A percentile compares a stretch with the other conserved stretches of the same genome.
These are phyloP conservation scores for Ivindomyrus marchei DNA, from an alignment of 2,113 vertebrate species.

Conservation along the genomic window DNA sequence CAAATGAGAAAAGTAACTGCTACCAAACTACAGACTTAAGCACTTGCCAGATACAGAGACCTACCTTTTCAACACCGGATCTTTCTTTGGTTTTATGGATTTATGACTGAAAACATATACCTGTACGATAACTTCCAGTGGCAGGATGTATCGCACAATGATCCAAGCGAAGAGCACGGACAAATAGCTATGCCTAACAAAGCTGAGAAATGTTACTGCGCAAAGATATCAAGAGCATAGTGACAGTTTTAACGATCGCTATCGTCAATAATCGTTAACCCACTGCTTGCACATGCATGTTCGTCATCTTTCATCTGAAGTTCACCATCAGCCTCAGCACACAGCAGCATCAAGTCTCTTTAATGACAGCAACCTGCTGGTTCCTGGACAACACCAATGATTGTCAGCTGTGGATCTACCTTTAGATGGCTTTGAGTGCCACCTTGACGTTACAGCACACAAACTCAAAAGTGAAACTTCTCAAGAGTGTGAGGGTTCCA, in stretches of 20 bases:
- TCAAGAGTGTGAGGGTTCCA: slow-evolving; percentile 23
- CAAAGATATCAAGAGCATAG: neutral
- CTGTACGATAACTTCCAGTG: neutral
- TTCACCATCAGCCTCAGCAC: neutral
- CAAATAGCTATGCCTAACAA: neutral
- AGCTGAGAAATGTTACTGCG: neutral
- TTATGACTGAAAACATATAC: neutral
- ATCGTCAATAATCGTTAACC: neutral
- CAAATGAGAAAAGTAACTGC: neutral
- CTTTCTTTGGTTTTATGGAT: neutral
- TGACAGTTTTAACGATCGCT: neutral
- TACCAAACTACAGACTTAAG: neutral
- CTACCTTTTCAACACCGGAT: neutral
- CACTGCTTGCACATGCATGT: neutral
- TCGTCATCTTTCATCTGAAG: neutral
- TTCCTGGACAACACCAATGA: neutral
- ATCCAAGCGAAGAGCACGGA: neutral
- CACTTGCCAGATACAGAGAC: neutral
- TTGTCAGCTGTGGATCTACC: neutral
- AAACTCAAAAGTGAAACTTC: neutral
- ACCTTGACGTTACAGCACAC: neutral
- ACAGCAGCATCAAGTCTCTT: no score
- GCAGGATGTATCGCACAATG: neutral
- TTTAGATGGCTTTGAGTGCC: neutral
- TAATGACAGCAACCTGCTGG: neutral